These are phyloP conservation scores for Phymatocera aterrima DNA, from an alignment of 2,888 invertebrate genomes.

Conservation along the genomic window DNA sequence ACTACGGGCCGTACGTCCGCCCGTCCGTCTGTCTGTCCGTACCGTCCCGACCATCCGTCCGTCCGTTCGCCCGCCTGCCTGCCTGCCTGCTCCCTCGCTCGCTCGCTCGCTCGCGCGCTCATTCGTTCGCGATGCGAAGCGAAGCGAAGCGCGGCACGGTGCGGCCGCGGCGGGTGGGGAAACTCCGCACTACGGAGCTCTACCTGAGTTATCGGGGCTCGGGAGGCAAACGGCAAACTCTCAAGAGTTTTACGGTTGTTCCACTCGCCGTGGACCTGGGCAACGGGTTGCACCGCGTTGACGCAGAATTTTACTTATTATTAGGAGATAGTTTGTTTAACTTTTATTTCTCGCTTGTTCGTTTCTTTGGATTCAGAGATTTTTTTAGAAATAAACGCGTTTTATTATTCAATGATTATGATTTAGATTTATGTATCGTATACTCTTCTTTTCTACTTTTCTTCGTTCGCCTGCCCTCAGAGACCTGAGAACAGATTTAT, in stretches of 20 bases:
- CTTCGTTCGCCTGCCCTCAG: too few relatives aligned
- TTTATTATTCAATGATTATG: too few relatives aligned
- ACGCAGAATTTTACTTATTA: not conserved
- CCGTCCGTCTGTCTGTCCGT: conserved; percentile 44
- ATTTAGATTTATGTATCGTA: too few relatives aligned
- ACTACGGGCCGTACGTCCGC: conserved; percentile 49
- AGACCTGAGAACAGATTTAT: not conserved
- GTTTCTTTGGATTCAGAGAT: not conserved
- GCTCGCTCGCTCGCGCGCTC: not conserved
- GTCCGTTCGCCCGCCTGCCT: conserved; percentile 18
- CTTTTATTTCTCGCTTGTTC: not conserved
- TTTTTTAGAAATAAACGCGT: too few relatives aligned
- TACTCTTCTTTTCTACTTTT: too few relatives aligned
- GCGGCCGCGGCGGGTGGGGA: conserved; percentile 49
- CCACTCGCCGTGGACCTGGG: not conserved
- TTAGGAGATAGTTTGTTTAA: not conserved
- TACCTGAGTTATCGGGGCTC: not conserved
- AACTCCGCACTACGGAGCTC: conserved; percentile 46
- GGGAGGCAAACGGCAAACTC: not conserved
- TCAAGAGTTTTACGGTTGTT: not conserved
- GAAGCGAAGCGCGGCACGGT: conserved; percentile 48
- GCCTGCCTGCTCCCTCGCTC: conserved; percentile 16
- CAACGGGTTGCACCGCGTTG: not conserved
- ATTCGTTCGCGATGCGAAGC: conserved; percentile 38
- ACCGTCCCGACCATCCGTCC: not conserved